These are phyloP conservation scores for Hymenochirus boettgeri DNA, from an alignment of 2,113 vertebrate genomes.

Conservation along the genomic window DNA sequence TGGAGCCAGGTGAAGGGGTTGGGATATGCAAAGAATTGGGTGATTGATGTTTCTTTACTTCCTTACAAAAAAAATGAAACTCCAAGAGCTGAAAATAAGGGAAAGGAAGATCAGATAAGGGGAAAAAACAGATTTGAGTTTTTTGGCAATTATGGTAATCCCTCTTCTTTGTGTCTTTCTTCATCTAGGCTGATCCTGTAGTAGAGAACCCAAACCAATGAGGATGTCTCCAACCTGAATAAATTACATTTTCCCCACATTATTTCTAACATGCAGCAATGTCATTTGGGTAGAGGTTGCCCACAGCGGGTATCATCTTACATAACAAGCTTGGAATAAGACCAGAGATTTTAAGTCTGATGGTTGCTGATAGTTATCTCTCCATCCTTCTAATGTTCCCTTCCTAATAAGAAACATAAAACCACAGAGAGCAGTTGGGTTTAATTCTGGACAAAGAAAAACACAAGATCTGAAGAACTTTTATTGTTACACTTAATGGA, in stretches of 20 bases:
- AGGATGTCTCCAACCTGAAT: too few species aligned
- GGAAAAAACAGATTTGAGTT: too few species aligned
- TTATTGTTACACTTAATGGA: slow-evolving; percentile 14
- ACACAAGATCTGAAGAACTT: slow-evolving; percentile 15
- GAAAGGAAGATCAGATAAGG: too few species aligned
- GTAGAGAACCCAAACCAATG: too few species aligned
- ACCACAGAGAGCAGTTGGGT: not conserved
- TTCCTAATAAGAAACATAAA: slow-evolving; percentile 11
- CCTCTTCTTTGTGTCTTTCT: too few species aligned
- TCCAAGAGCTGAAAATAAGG: too few species aligned
- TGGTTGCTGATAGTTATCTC: not conserved
- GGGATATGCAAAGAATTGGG: too few species aligned
- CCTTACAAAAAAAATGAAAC: too few species aligned
- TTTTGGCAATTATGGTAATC: too few species aligned
- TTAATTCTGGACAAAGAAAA: not conserved
- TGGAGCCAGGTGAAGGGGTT: too few species aligned
- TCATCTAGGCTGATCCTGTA: too few species aligned
- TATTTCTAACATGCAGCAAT: not conserved
- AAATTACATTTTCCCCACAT: not conserved
- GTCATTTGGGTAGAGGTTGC: not conserved
- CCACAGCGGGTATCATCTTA: not conserved
- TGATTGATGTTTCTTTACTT: too few species aligned
- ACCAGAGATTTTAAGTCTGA: not conserved
- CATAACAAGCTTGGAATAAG: not conserved
- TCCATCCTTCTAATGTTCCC: not conserved